Conservation (phyloP, 2,888 invertebrate genomes). For the Aphidius colemani region DNA sequence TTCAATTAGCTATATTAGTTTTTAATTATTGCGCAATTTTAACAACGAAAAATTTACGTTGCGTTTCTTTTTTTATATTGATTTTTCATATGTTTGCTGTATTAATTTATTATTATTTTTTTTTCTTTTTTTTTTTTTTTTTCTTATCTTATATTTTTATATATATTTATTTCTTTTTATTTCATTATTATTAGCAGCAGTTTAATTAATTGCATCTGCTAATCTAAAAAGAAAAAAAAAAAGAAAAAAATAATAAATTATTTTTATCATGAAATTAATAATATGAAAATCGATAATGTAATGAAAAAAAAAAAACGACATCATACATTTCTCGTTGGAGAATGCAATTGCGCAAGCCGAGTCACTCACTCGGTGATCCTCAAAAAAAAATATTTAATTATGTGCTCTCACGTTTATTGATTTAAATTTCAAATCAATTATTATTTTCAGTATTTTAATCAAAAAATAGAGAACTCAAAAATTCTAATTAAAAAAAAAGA, state of each 20-base stretch:
- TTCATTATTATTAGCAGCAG: conserved; percentile 17
- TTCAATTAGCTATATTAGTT: too few relatives aligned
- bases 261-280: conserved; percentile 8
- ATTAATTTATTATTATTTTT: too few relatives aligned
- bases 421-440: background rate
- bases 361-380: conserved; percentile 47
- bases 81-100: too few relatives aligned
- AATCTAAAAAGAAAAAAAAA: background rate
- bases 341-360: conserved; percentile 53
- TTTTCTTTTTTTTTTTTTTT: too few relatives aligned
- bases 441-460: background rate
- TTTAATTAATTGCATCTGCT: background rate
- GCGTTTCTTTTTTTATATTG: too few relatives aligned
- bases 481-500: too few relatives aligned
- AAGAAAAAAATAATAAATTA: background rate
- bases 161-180: conserved; percentile 3
- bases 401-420: too few relatives aligned
- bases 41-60: too few relatives aligned
- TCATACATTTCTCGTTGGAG: conserved; percentile 9
- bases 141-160: background rate
- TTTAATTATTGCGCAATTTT: too few relatives aligned
- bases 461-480: too few relatives aligned
- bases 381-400: too few relatives aligned
- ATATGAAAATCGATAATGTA: background rate
- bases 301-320: too few relatives aligned